phyloP scores from a whole-genome alignment of 2,113 vertebrate species.

The Polyodon spathula region DNA sequence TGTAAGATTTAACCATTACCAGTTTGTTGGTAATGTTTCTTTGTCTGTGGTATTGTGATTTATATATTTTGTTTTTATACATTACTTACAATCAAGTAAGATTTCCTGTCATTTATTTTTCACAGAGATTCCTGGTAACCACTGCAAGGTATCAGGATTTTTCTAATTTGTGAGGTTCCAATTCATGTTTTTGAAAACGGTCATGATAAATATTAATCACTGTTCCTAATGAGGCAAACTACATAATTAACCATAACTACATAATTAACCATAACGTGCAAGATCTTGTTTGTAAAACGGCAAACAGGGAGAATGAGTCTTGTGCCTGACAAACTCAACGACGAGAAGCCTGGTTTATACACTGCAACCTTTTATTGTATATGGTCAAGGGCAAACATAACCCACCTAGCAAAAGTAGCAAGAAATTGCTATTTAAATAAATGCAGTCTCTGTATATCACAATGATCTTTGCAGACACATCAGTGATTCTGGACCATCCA shows the following conservation, averaged over 20 bases:
- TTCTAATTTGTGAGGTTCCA: background rate
- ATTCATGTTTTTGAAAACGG: background rate
- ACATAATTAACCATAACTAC: constrained; percentile 3
- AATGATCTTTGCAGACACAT: background rate
- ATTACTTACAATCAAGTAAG: no score
- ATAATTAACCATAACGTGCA: constrained; percentile 1
- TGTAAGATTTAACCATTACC: no score
- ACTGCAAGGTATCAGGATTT: no score
- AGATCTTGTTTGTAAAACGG: background rate
- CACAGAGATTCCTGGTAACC: no score
- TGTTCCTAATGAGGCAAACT: background rate
- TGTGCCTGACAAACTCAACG: background rate
- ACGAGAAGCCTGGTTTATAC: background rate
- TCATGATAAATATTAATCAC: background rate
- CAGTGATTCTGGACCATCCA: background rate
- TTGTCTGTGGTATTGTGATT: no score
- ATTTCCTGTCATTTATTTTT: no score
- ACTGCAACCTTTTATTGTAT: background rate
- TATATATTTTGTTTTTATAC: no score
- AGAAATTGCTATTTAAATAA: constrained; percentile 5
- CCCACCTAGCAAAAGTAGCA: background rate
- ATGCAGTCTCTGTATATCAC: constrained; percentile 3
- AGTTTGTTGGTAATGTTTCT: no score
- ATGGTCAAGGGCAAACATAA: background rate
- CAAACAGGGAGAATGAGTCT: background rate